A percentile compares a stretch with the other conserved stretches of the same genome.
These are phyloP conservation scores for Tiaroga cobitis DNA, from an alignment of 2,797 vertebrate species.

Conservation along the genomic window DNA sequence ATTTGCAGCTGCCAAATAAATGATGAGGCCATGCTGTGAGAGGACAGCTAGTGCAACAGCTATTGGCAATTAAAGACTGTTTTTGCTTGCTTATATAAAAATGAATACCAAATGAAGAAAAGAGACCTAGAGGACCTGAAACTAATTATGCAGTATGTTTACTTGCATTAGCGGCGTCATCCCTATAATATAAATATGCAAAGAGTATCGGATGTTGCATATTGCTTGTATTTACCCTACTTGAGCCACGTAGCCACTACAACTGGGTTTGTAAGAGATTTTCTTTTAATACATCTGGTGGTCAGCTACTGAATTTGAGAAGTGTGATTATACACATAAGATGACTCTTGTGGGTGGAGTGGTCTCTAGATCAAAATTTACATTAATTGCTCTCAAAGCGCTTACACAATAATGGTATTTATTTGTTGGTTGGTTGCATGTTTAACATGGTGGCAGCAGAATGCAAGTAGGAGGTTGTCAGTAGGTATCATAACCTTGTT, in stretches of 20 bases:
- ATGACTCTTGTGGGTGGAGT: background rate
- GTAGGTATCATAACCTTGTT: background rate
- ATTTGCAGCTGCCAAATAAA: conserved; percentile 46
- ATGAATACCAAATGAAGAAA: background rate
- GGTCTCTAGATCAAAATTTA: conserved; percentile 7
- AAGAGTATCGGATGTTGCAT: background rate
- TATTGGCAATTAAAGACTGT: conserved; percentile 13
- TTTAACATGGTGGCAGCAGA: background rate
- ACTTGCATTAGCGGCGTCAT: background rate
- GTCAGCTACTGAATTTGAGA: background rate
- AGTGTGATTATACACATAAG: background rate
- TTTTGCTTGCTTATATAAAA: conserved; percentile 23
- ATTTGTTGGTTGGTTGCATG: background rate
- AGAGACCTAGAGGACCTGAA: background rate
- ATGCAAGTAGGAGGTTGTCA: background rate
- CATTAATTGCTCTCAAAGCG: conserved; percentile 1
- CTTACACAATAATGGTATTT: conserved; percentile 1
- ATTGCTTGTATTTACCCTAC: background rate
- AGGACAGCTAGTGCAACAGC: conserved; percentile 2
- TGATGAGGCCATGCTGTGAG: conserved; percentile 36
- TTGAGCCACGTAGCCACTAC: background rate
- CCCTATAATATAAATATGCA: conserved; percentile 4
- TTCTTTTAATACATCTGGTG: conserved; percentile 1
- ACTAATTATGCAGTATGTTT: conserved; percentile 1
- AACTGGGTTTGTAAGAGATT: background rate